Evolutionary conservation across 1,140 invertebrate genomes (phyloP).

Genomic region (Antheraea pernyi): DNA sequence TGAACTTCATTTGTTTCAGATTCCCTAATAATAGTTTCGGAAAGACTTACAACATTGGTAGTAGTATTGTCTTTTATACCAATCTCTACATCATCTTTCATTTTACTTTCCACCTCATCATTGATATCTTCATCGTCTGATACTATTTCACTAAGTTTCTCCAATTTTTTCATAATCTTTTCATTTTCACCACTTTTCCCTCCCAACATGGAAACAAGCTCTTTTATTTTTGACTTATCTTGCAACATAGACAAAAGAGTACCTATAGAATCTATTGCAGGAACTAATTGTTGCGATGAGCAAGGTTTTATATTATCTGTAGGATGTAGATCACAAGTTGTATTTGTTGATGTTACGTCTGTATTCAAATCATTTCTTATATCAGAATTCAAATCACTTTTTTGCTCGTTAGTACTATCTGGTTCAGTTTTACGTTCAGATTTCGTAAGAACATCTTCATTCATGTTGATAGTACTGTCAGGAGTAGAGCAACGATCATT

Average conservation of each 20-base stretch:
- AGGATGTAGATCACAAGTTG: constrained; percentile 20
- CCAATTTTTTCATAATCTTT: constrained; percentile 66
- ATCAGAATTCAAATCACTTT: constrained; percentile 43
- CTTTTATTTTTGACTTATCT: constrained; percentile 67
- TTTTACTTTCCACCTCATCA: constrained; percentile 16
- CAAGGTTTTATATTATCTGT: constrained; percentile 27
- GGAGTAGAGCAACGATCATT: constrained; percentile 36
- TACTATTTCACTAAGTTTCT: constrained; percentile 64
- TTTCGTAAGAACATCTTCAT: constrained; percentile 12
- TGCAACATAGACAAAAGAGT: constrained; percentile 63
- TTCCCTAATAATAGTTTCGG: neutral
- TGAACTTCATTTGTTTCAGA: neutral
- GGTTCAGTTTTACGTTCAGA: constrained; percentile 26
- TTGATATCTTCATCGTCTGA: constrained; percentile 54
- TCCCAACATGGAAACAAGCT: constrained; percentile 51
- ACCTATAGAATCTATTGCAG: constrained; percentile 42
- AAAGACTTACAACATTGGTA: neutral
- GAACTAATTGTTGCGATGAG: constrained; percentile 26
- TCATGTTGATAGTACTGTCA: constrained; percentile 56
- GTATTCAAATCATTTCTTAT: constrained; percentile 47
- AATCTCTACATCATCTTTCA: neutral
- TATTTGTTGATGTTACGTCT: constrained; percentile 52
- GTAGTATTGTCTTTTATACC: neutral
- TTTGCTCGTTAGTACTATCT: constrained; percentile 51
- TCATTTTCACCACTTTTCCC: constrained; percentile 55